phyloP scores from a whole-genome alignment of 2,113 vertebrate genomes.

The Alethe castanea region DNA sequence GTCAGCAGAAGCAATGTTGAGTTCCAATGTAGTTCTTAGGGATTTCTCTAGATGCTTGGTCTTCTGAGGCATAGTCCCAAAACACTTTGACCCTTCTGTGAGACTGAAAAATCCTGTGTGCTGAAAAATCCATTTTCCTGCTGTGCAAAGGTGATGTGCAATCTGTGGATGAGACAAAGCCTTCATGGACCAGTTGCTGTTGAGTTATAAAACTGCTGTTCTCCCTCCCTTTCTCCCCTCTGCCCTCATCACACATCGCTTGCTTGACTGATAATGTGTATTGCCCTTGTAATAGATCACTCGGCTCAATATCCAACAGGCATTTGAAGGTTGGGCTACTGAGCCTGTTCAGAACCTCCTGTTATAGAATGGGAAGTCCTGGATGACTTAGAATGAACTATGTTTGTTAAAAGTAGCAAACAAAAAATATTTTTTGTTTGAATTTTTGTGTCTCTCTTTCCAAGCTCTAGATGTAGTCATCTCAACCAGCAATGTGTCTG shows the following conservation, averaged over 20 bases:
- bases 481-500: conserved; percentile 60
- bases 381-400: neutral
- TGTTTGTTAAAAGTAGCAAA: neutral
- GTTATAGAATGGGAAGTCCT: neutral
- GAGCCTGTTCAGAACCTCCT: neutral
- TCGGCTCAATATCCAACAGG: neutral
- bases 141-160: neutral
- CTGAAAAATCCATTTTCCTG: neutral
- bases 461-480: conserved; percentile 71
- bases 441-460: conserved; percentile 39
- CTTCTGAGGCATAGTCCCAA: neutral
- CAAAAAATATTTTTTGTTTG: neutral
- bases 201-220: neutral
- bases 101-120: neutral
- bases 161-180: neutral
- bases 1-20: neutral
- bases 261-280: neutral
- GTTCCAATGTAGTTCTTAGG: neutral
- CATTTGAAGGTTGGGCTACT: neutral
- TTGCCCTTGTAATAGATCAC: neutral
- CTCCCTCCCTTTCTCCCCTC: neutral
- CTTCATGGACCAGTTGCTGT: neutral
- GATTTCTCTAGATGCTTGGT: neutral
- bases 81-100: neutral
- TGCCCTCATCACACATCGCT: neutral